phyloP scores from a whole-genome alignment of 2,113 vertebrate genomes.

The Sylvia atricapilla region DNA sequence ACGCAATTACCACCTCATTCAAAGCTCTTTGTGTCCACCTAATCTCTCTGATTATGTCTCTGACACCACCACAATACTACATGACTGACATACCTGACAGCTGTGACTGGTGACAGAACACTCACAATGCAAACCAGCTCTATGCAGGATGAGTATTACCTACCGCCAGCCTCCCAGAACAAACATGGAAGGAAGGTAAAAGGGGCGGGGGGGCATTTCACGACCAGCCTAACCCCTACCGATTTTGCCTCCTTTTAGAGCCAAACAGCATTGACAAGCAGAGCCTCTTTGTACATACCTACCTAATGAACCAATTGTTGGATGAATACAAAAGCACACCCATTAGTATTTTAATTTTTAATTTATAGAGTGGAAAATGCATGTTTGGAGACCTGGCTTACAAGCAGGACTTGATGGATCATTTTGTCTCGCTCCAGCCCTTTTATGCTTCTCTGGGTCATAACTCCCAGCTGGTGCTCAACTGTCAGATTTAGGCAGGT shows the following conservation, averaged over 20 bases:
- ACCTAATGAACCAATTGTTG: slow-evolving; percentile 56
- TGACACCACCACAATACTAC: slow-evolving; percentile 75
- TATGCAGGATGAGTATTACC: slow-evolving; percentile 71
- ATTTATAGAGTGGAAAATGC: slow-evolving; percentile 45
- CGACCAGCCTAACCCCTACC: slow-evolving; percentile 26
- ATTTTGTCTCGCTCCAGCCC: slow-evolving; percentile 13
- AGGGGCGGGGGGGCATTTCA: slow-evolving; percentile 49
- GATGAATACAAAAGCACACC: slow-evolving; percentile 42
- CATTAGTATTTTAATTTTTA: slow-evolving; percentile 57
- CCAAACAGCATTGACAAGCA: slow-evolving; percentile 39
- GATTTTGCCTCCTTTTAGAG: slow-evolving; percentile 52
- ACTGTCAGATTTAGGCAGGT: slow-evolving; percentile 41
- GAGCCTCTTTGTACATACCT: slow-evolving; percentile 56
- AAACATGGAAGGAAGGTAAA: slow-evolving; percentile 55
- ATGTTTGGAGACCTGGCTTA: slow-evolving; percentile 38
- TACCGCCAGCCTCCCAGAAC: slow-evolving; percentile 49
- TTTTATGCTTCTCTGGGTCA: not conserved
- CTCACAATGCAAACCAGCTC: slow-evolving; percentile 64
- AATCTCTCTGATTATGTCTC: slow-evolving; percentile 73
- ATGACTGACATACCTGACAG: slow-evolving; percentile 78
- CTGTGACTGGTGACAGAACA: slow-evolving; percentile 68
- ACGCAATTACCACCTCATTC: slow-evolving; percentile 76
- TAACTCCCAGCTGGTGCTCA: slow-evolving; percentile 50
- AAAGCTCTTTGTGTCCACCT: slow-evolving; percentile 74
- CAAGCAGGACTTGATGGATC: slow-evolving; percentile 27